Evolutionary conservation across 2,888 invertebrate genomes (phyloP), one percentile per base, ranked within the genome.

Genomic region (Drosophila nigricruria): DNA sequence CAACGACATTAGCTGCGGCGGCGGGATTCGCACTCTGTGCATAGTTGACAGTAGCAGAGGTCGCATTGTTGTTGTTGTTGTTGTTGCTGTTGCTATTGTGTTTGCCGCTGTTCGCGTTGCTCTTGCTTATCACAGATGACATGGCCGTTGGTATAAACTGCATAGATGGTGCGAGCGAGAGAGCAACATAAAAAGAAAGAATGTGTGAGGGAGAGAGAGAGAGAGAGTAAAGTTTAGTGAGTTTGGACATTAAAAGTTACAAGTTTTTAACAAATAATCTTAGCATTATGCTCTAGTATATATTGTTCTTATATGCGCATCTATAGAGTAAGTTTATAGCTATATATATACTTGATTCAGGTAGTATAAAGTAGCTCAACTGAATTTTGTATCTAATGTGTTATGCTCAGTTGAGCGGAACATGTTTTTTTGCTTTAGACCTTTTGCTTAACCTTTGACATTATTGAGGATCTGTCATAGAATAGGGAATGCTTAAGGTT

Each of bases 111-210:
- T 63, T 75, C 49, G 57, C 43, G 65, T 72, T 85, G 79, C 83
- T 88, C 88, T 91, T 90, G 78, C 79, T 90, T 92, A 92, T 92
- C 92, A 92, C 92, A 92, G 92, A 84, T 87, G 92, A 91, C 82
- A 91, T 88, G 83, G 91, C 85, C 75, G 91, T 91, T 77, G 91
- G 89, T 74, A 91, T 89, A 73, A 90, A 82, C 91, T 92, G 84
- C 71, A 79, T 66, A 5, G 27, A 36, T 54, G 40, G 34, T 36
- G 45, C 54, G 45, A 62, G 23, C 73, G 71, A 75, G 77, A 71
- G 10, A 16, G 59, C 47, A 36, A 23, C 1, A 70, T 64, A 61
- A 52, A 68, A 18, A 68, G 52, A 25, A 2, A 56, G 57, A n/a
- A n/a, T n/a, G n/a, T n/a, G n/a, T n/a, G n/a, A 65, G 57, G 70